phyloP scores from a whole-genome alignment of 2,888 invertebrate species.

The Auanema freiburgensis region DNA sequence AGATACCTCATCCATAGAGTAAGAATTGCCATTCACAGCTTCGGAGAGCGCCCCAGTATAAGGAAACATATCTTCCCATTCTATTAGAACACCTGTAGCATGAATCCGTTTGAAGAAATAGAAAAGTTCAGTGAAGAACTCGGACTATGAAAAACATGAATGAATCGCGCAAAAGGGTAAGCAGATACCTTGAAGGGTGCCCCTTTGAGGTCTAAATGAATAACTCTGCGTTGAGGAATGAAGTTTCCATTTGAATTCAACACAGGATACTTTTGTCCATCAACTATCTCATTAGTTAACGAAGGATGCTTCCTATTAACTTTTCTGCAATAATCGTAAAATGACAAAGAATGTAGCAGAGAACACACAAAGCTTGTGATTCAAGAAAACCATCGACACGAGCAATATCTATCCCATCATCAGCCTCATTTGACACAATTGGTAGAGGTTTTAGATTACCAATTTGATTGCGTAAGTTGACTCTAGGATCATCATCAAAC shows the following conservation, averaged over 20 bases:
- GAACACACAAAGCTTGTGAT: not conserved
- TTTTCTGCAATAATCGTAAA: not conserved
- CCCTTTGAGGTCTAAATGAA: conserved; percentile 80
- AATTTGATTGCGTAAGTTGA: too few species aligned
- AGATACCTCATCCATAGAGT: conserved; percentile 74
- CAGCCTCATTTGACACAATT: conserved; percentile 3
- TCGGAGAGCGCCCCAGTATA: conserved; percentile 72
- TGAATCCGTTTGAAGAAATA: conserved; percentile 73
- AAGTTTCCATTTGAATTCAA: conserved; percentile 49
- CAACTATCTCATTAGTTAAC: conserved; percentile 9
- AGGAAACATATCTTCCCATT: conserved; percentile 88
- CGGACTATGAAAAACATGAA: conserved; percentile 61
- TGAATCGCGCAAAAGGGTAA: not conserved
- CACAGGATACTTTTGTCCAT: conserved; percentile 48
- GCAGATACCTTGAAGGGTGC: conserved; percentile 51
- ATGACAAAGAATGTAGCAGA: not conserved
- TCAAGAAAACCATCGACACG: not conserved
- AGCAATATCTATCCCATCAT: conserved; percentile 1
- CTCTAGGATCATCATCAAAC: too few species aligned
- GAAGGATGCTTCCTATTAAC: too few species aligned
- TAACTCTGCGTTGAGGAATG: conserved; percentile 69
- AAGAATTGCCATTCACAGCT: conserved; percentile 74
- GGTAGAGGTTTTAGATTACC: not conserved
- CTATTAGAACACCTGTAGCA: conserved; percentile 79
- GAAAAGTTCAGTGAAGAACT: conserved; percentile 70